Conservation (phyloP, 2,113 vertebrate genomes). For the Anoura caudifer region DNA sequence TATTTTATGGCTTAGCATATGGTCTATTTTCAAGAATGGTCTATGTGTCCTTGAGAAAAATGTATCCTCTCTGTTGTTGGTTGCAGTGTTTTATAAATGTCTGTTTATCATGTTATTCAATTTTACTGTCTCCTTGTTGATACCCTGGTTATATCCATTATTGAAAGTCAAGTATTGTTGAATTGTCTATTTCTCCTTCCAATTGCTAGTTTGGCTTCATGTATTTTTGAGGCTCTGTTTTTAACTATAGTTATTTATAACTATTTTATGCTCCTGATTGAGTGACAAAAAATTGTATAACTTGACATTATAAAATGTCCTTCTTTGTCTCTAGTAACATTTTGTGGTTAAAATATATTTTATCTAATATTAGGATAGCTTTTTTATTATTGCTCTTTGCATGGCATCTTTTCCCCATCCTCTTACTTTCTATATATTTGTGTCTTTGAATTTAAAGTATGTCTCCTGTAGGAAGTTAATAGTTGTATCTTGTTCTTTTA, state of each 20-base stretch:
- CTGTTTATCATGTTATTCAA: not conserved
- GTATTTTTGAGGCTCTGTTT: not conserved
- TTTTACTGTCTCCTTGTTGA: not conserved
- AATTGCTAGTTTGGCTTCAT: not conserved
- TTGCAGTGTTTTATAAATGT: not conserved
- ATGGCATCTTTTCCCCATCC: not conserved
- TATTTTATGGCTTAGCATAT: not conserved
- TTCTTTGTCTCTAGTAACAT: not conserved
- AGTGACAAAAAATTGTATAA: not conserved
- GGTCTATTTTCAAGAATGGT: not conserved
- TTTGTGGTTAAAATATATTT: not conserved
- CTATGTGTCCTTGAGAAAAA: not conserved
- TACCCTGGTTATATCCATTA: not conserved
- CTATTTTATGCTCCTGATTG: not conserved
- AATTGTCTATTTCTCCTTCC: not conserved
- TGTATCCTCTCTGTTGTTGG: not conserved
- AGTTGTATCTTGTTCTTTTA: not conserved
- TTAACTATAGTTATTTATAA: not conserved
- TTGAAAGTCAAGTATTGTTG: not conserved
- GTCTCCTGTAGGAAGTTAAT: not conserved
- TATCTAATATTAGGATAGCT: not conserved
- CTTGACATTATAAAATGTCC: not conserved
- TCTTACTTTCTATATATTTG: not conserved
- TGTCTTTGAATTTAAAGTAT: slow-evolving; percentile 9
- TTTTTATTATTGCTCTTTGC: not conserved